Evolutionary conservation across 2,113 vertebrate genomes (phyloP).

Genomic region (Ochotona princeps): DNA sequence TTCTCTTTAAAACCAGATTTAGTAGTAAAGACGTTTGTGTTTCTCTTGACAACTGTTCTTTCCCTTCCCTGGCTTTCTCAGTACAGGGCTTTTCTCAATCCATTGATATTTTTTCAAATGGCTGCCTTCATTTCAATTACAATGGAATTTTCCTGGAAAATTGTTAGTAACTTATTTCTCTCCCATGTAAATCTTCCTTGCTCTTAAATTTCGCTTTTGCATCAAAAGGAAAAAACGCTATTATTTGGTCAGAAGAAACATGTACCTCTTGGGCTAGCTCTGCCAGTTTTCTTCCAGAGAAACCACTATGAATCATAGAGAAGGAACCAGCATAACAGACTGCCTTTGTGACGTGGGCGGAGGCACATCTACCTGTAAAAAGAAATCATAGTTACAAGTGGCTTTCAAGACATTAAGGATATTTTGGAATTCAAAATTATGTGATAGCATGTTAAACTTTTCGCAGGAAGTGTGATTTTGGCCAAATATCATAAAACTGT

Average conservation of each 20-base stretch:
- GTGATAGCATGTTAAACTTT: constrained; percentile 33
- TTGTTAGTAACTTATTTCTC: neutral
- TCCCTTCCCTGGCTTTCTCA: neutral
- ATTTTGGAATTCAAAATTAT: constrained; percentile 48
- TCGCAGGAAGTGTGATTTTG: constrained; percentile 31
- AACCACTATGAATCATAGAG: neutral
- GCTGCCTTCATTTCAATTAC: neutral
- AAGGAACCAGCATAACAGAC: neutral
- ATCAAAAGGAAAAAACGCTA: constrained; percentile 26
- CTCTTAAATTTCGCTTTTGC: constrained; percentile 38
- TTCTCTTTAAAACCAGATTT: constrained; percentile 46
- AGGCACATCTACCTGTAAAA: neutral
- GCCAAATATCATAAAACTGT: constrained; percentile 42
- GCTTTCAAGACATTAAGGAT: constrained; percentile 36
- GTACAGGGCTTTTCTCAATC: neutral
- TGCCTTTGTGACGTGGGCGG: neutral
- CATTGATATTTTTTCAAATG: neutral
- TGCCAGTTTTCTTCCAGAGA: constrained; percentile 38
- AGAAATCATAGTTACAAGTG: constrained; percentile 24
- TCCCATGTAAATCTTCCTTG: constrained; percentile 38
- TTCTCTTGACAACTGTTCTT: neutral
- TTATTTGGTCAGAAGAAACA: constrained; percentile 55
- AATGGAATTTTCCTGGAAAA: constrained; percentile 24
- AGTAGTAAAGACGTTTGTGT: neutral
- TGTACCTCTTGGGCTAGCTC: neutral